Conservation (phyloP, 2,113 vertebrate genomes). For the human (Homo sapiens) region DNA sequence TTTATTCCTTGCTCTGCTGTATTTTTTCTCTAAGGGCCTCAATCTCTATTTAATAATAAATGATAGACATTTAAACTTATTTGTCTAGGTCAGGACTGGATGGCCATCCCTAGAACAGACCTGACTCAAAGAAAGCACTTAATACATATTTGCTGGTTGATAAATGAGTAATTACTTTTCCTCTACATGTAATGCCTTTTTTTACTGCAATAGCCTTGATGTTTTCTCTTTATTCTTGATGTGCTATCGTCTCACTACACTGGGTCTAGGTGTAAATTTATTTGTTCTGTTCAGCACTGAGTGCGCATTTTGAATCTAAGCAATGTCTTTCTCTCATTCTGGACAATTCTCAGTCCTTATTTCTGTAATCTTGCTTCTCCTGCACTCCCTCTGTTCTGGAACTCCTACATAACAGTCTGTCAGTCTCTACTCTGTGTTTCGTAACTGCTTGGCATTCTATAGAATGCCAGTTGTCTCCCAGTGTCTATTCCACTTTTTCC, state of each 20-base stretch:
- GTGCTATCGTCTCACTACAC: background rate
- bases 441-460: background rate
- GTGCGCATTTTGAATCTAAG: conserved; percentile 20
- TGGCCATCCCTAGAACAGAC: background rate
- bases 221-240: background rate
- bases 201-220: background rate
- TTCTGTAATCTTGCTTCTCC: conserved; percentile 56
- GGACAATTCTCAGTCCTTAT: conserved; percentile 7
- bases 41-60: background rate
- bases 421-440: background rate
- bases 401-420: background rate
- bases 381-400: background rate
- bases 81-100: background rate
- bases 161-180: background rate
- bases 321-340: conserved; percentile 15
- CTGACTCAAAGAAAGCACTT: background rate
- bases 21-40: background rate
- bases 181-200: background rate
- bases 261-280: background rate
- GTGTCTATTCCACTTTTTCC: background rate
- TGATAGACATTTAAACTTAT: background rate
- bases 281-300: conserved; percentile 37
- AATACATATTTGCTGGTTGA: background rate
- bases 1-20: background rate
- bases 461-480: background rate